Evolutionary conservation across 2,888 invertebrate species (phyloP), one percentile per base, ranked within the genome.

Genomic region (Pycnomerus fuliginosus): DNA sequence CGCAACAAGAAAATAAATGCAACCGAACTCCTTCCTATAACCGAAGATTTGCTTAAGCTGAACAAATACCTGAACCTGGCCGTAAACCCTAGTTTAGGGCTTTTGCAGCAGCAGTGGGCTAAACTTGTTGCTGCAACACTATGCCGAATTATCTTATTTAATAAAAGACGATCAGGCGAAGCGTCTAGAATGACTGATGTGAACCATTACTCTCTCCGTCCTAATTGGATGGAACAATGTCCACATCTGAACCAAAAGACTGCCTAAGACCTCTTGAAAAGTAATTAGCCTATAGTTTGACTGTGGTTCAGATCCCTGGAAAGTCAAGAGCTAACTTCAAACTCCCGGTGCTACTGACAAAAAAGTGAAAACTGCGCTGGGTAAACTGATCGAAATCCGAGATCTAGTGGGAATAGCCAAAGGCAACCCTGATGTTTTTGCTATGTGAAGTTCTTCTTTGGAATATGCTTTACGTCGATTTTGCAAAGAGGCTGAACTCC

Each of bases 1-100:
- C n/a, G 11, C 4, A 4, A 20, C 4, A 20, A 20, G 8, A 20
- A 2, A 37, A 44, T 31, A 52, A 53, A 40, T 4, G 42, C 5
- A 55, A 29, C 39, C 7, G 44, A 55, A 45, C 30, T 56, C 7
- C 43, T 56, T 22, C 54, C 54, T 13, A 20, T 56, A 17, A 56
- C 54, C 8, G 48, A 24, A 16, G 50, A 55, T 40, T 34, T 55
- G 7, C 32, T 56, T 1, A 50, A 48, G 39, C 25, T 52, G 3
- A 54, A 25, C 17, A 47, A 40, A 5, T 52, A 37, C 39, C 17
- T 55, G 22, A 38, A 48, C 24, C 17, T 17, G 7, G 34, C 39
- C 34, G 48, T 46, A 12, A 20, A 20, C 4, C 5, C 4, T 4
- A 5, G 5, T 20, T 8, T 20, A 4, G 8, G 8, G 4, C 8